Base-by-base conservation (phyloP, 1,140 invertebrate genomes). In the Pseudoatta argentina region DNA sequence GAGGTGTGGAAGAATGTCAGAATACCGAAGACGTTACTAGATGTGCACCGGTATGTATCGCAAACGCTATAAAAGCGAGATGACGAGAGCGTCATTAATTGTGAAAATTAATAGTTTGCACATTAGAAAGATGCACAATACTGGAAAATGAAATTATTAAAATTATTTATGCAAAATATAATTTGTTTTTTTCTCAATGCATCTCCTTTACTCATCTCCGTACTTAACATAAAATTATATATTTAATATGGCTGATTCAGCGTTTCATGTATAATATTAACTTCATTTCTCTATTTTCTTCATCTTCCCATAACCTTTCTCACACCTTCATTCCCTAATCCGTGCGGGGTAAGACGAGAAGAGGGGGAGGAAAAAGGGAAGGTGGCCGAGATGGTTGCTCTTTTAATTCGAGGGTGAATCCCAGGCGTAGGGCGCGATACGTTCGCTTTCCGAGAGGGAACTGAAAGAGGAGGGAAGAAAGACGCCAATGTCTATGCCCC, bases 361-460 rank as follows among this genome's bases (percentile, higher is more conserved):
- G 39, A 48, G 30, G 18, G 18, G 27, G 21, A 27, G 39, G 39
- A 51, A 72, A 73, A 34, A 57, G 63, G 48, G 30, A 85, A 57
- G 63, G 63, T 44, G 81, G 78, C 53, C 55, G 81, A 69, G 83
- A 85, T 87, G 88, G 83, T 87, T 88, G 92, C 87, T 89, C 92
- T 91, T 92, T 92, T 93, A 93, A 92, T 93, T 91, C 89, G 69
- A 88, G 86, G 89, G 89, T 85, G 83, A 87, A 90, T 86, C 64
- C 81, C 59, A 51, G 10, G 51, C 86, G 71, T 67, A 57, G 79
- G 69, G 76, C 48, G 48, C 48, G 48, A 51, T 51, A 51, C 14
- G 27, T n/a, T 67, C 48, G 61, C 12, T 77, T 57, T 53, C 64
- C 73, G n/a, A 89, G 81, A 86, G 82, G 53, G 72, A 85, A 67